Evolutionary conservation across 2,797 vertebrate species (phyloP).

Genomic region (Allobates femoralis): DNA sequence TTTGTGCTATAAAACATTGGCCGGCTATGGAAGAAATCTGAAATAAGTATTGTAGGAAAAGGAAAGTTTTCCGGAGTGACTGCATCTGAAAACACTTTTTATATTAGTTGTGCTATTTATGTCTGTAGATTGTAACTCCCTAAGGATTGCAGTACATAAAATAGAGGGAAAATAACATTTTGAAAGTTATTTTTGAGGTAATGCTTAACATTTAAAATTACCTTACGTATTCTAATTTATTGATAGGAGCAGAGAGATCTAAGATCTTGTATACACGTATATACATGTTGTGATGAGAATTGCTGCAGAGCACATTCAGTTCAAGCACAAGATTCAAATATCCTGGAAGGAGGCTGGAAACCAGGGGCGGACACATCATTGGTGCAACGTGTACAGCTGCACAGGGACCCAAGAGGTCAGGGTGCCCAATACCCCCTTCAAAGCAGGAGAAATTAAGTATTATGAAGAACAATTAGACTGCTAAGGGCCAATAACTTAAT

Average conservation of each 20-base stretch:
- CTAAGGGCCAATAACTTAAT: no score
- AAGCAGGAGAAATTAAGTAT: no score
- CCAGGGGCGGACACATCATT: no score
- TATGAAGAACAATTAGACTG: no score
- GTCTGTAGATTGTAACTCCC: slow-evolving; percentile 6
- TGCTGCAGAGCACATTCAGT: no score
- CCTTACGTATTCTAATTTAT: background rate
- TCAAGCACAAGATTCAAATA: no score
- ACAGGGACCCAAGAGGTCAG: no score
- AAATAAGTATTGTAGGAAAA: slow-evolving; percentile 45
- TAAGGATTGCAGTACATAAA: background rate
- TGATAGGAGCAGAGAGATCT: background rate
- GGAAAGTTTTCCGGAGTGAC: slow-evolving; percentile 36
- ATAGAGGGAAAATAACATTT: background rate
- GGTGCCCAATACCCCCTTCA: no score
- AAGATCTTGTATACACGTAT: background rate
- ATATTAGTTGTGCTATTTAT: slow-evolving; percentile 50
- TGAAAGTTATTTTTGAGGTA: slow-evolving; percentile 16
- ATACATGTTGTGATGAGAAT: no score
- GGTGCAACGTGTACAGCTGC: no score
- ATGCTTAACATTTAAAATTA: background rate
- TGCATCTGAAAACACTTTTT: slow-evolving; percentile 18
- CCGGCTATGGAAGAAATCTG: slow-evolving; percentile 38
- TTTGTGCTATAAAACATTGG: slow-evolving; percentile 57
- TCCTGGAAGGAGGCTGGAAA: no score